These are phyloP conservation scores for Petrocephalus schoutedeni DNA, from an alignment of 2,797 vertebrate species.

Conservation along the genomic window DNA sequence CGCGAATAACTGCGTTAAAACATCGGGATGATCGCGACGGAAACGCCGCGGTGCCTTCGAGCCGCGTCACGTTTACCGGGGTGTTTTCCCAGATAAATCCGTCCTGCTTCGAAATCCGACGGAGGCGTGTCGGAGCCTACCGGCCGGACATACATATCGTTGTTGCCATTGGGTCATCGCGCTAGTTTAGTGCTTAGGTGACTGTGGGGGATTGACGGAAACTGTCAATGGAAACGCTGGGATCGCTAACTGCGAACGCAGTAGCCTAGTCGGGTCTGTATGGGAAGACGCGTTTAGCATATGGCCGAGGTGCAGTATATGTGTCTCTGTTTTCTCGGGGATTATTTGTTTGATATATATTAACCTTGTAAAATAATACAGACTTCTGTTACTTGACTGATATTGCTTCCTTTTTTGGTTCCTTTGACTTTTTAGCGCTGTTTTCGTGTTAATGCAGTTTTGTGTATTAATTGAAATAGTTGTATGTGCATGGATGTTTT, in stretches of 20 bases:
- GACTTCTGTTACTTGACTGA: background rate
- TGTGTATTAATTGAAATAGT: background rate
- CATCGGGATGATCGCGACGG: background rate
- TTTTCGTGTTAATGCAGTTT: background rate
- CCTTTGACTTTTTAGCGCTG: background rate
- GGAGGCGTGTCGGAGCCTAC: background rate
- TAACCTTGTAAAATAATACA: background rate
- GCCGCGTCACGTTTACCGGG: too few species aligned
- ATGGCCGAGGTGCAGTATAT: background rate
- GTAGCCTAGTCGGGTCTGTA: background rate
- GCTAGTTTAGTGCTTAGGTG: background rate
- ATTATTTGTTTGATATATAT: background rate
- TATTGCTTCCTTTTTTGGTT: background rate
- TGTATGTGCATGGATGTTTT: background rate
- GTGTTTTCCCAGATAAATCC: background rate
- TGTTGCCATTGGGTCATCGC: background rate
- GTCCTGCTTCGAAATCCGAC: background rate
- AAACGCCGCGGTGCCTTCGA: background rate
- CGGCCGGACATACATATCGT: background rate
- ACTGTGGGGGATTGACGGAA: background rate
- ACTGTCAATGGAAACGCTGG: background rate
- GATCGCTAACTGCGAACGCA: background rate
- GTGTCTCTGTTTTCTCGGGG: background rate
- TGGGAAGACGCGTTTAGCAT: background rate
- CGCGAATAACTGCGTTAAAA: background rate